Base-by-base conservation (phyloP, 2,888 invertebrate genomes). In the Pandemis heparana region DNA sequence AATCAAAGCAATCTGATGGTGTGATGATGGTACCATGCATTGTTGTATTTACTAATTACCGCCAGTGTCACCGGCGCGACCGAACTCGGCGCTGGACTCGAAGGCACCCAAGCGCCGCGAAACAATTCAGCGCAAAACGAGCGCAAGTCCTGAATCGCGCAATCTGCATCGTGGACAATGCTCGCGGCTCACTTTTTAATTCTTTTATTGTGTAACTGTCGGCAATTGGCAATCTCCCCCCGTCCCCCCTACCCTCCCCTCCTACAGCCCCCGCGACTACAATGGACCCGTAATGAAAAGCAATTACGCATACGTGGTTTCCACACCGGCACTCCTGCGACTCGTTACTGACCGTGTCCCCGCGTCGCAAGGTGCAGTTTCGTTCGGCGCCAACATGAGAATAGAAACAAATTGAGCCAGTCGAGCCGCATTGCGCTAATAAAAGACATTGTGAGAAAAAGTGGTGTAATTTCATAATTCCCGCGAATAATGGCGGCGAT, bases 271-370 rank as follows among this genome's bases (percentile, higher is more conserved):
- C 81, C 83, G 83, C 82, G 86, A 89, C 88, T 88, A 90, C 90
- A 90, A 92, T 92, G 80, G 91, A 79, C 81, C 80, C 87, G 90
- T 93, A 94, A 94, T 94, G 93, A 93, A 92, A 90, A 92, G 93
- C 93, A 93, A 93, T 94, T 93, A 93, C 92, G 86, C 92, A 92
- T 92, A 94, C 93, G 94, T 92, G 94, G 92, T 88, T 86, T 86
- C 85, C 89, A 86, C 87, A 82, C 85, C 80, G 80, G 63, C 76
- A 75, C 68, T 76, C 75, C 62, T 59, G 75, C 70, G 73, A 46
- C 48, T 16, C 72, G 85, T 81, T 80, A 70, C 59, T 71, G 76
- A 80, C 87, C 80, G 80, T 88, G 81, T 14, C 10, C 0, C 73
- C 16, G 41, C 43, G 43, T 68, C 1, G 23, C 71, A 85, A 70